Percentiles rank a stretch among this genome's conserved stretches.
Conservation (phyloP, 2,888 invertebrate genomes). For the Drosophila lacicola region DNA sequence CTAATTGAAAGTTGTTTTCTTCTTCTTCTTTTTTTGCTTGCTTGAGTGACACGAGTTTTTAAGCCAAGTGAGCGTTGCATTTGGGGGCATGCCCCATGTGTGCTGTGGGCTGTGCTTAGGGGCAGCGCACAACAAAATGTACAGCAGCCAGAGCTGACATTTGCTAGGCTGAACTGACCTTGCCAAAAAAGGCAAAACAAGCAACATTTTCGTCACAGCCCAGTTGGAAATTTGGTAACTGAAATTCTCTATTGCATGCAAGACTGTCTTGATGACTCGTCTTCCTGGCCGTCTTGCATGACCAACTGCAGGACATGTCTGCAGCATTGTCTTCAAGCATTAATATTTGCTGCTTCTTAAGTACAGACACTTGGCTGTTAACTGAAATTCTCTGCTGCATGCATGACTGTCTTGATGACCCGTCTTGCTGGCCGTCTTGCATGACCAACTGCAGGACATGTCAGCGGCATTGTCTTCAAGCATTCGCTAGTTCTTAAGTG, state of each 20-base stretch:
- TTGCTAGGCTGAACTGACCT: slow-evolving; percentile 51
- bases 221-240: slow-evolving; percentile 6
- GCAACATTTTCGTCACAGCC: slow-evolving; percentile 11
- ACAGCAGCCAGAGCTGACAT: slow-evolving; percentile 31
- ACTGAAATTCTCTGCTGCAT: not conserved
- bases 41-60: slow-evolving; percentile 51
- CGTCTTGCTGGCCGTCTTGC: too few species aligned
- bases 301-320: too few species aligned
- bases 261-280: not conserved
- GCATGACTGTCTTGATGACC: not conserved
- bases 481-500: too few species aligned
- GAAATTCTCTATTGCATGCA: not conserved
- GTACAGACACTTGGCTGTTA: not conserved
- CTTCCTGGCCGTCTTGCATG: not conserved
- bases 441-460: too few species aligned
- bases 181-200: slow-evolving; percentile 33
- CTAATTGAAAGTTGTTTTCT: slow-evolving; percentile 55
- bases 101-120: not conserved
- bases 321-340: too few species aligned
- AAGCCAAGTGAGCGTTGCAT: slow-evolving; percentile 30
- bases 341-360: too few species aligned
- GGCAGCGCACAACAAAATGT: slow-evolving; percentile 29
- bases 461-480: too few species aligned
- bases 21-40: slow-evolving; percentile 7
- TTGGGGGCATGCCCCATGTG: slow-evolving; percentile 1